Conservation (phyloP, 2,888 invertebrate genomes). For the Bombylius major region DNA sequence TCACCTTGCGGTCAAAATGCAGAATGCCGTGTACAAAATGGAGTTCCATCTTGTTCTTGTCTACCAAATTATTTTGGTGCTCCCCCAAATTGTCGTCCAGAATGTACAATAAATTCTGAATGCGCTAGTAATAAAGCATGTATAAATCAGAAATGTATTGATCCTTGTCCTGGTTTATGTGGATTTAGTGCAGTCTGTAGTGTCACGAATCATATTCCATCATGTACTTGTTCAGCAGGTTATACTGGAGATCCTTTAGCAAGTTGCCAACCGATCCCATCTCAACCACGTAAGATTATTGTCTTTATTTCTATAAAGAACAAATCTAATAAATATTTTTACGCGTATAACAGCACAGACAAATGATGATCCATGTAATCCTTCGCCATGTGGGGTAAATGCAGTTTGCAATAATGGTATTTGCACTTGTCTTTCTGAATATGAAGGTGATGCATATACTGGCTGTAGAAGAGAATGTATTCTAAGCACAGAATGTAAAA, state of each 20-base stretch:
- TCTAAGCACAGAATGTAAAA: slow-evolving; percentile 57
- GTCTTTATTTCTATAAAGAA: background rate
- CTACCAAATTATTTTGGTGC: slow-evolving; percentile 51
- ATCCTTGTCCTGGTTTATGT: slow-evolving; percentile 71
- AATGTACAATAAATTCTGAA: slow-evolving; percentile 59
- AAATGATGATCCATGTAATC: slow-evolving; percentile 41
- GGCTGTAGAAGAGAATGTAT: slow-evolving; percentile 72
- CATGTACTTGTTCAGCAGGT: slow-evolving; percentile 56
- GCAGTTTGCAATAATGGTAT: slow-evolving; percentile 51
- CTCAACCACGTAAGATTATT: slow-evolving; percentile 23
- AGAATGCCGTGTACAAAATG: slow-evolving; percentile 47
- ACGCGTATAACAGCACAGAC: no score
- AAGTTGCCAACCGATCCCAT: slow-evolving; percentile 41
- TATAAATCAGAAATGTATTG: slow-evolving; percentile 59
- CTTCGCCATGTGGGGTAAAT: slow-evolving; percentile 59
- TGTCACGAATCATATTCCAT: slow-evolving; percentile 61
- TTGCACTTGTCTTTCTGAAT: slow-evolving; percentile 56
- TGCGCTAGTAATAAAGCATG: slow-evolving; percentile 65
- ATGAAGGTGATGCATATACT: slow-evolving; percentile 60
- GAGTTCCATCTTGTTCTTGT: slow-evolving; percentile 52
- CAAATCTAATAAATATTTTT: slow-evolving; percentile 41
- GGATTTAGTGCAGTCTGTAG: slow-evolving; percentile 49
- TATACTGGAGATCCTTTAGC: slow-evolving; percentile 66
- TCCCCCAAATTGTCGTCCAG: slow-evolving; percentile 58
- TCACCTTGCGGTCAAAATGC: slow-evolving; percentile 59